Conservation (phyloP, 2,113 vertebrate species). For the Percina caprodes region DNA sequence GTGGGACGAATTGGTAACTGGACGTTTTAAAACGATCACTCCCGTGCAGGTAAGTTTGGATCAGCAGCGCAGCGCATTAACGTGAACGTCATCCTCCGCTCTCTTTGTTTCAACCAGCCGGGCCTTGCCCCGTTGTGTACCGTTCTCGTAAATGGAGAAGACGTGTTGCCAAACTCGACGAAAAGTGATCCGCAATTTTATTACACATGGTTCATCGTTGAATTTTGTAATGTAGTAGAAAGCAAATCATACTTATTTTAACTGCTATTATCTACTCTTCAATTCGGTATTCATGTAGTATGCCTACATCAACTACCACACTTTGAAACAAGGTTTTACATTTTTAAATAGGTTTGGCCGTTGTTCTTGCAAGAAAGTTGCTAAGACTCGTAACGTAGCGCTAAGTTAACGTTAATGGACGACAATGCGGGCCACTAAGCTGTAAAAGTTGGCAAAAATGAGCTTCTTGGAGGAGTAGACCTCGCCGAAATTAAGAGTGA, state of each 20-base stretch:
- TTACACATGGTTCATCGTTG: not conserved
- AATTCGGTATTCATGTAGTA: constrained; percentile 26
- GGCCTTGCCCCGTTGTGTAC: constrained; percentile 62
- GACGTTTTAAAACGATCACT: constrained; percentile 52
- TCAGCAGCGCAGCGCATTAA: constrained; percentile 27
- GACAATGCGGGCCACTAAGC: not conserved
- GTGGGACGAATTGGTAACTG: constrained; percentile 43
- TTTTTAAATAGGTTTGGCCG: not conserved
- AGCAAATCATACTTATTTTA: rapidly evolving
- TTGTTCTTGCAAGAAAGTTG: constrained; percentile 46
- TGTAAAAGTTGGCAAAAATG: constrained; percentile 11
- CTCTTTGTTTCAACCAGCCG: constrained; percentile 75
- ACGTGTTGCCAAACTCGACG: constrained; percentile 57
- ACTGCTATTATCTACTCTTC: not conserved
- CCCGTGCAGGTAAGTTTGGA: constrained; percentile 79
- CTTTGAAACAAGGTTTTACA: not conserved
- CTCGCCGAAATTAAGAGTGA: constrained; percentile 17
- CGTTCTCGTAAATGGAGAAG: constrained; percentile 18
- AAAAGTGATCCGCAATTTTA: constrained; percentile 13
- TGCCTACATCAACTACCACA: rapidly evolving
- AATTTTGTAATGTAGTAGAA: rapidly evolving
- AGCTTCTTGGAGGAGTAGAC: rapidly evolving
- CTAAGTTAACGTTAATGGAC: too few species aligned
- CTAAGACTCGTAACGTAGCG: not conserved
- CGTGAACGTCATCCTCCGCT: constrained; percentile 29